These are phyloP conservation scores for Drosophila ustulata DNA, from an alignment of 2,888 invertebrate species.

Conservation along the genomic window DNA sequence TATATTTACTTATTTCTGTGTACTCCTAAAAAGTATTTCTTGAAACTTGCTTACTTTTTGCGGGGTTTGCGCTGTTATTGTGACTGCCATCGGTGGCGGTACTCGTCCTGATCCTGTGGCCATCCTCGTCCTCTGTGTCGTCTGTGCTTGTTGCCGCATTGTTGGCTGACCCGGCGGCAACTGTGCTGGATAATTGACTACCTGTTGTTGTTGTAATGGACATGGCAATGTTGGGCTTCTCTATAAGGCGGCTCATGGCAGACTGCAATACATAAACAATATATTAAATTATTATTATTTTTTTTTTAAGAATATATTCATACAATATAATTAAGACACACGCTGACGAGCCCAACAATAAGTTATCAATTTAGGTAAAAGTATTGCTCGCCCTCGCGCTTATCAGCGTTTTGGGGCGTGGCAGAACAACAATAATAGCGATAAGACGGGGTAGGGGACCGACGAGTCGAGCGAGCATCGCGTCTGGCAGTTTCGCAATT, in stretches of 20 bases:
- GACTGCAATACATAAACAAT: constrained; percentile 58
- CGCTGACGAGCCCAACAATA: constrained; percentile 12
- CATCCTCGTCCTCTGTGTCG: constrained; percentile 57
- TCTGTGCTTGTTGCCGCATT: constrained; percentile 31
- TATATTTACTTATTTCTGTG: not conserved
- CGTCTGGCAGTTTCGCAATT: constrained; percentile 24
- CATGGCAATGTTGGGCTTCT: constrained; percentile 84
- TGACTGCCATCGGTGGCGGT: constrained; percentile 15
- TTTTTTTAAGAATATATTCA: too few species aligned
- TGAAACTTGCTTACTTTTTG: constrained; percentile 26
- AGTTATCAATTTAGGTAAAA: constrained; percentile 13
- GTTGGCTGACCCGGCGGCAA: constrained; percentile 28
- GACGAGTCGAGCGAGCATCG: not conserved
- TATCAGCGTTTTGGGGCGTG: constrained; percentile 27
- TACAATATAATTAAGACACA: not conserved
- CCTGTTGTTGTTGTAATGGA: constrained; percentile 79
- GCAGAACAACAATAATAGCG: constrained; percentile 23
- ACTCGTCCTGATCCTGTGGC: constrained; percentile 15
- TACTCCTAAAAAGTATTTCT: not conserved
- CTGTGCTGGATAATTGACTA: constrained; percentile 72
- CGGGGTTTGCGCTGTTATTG: constrained; percentile 23
- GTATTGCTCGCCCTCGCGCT: not conserved
- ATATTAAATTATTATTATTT: not conserved
- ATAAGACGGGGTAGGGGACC: constrained; percentile 22
- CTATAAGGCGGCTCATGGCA: constrained; percentile 84